These are phyloP conservation scores for Mesorhabditis spiculigera DNA, from an alignment of 2,888 invertebrate genomes.

Conservation along the genomic window DNA sequence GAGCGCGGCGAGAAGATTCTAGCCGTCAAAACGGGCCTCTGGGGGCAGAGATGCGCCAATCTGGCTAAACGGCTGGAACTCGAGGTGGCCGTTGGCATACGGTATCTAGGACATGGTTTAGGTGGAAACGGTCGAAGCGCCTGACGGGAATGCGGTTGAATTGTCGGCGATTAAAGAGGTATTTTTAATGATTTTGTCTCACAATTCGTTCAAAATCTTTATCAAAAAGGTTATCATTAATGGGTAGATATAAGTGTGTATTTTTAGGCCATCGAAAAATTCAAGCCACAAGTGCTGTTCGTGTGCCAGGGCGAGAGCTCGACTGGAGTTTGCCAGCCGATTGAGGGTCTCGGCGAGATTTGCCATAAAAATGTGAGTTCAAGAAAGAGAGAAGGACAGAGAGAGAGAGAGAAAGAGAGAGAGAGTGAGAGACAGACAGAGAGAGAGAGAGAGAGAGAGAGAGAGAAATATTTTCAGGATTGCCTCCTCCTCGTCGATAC, in stretches of 20 bases:
- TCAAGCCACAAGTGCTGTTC: slow-evolving; percentile 72
- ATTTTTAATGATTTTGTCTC: not conserved
- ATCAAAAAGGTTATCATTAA: slow-evolving; percentile 45
- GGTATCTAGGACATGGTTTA: slow-evolving; percentile 12
- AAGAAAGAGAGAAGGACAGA: not conserved
- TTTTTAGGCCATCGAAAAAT: slow-evolving; percentile 53
- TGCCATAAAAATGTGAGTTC: slow-evolving; percentile 68
- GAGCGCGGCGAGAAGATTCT: slow-evolving; percentile 61
- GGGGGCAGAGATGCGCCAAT: slow-evolving; percentile 77
- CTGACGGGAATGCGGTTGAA: slow-evolving; percentile 43
- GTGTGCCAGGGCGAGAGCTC: slow-evolving; percentile 84
- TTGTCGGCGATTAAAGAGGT: slow-evolving; percentile 34
- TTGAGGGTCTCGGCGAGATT: slow-evolving; percentile 75
- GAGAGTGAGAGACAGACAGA: too few relatives aligned
- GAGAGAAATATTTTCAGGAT: slow-evolving; percentile 60
- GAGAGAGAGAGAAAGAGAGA: too few relatives aligned
- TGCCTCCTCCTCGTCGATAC: slow-evolving; percentile 73
- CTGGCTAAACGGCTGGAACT: slow-evolving; percentile 73
- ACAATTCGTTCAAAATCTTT: too few relatives aligned
- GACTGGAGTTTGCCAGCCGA: slow-evolving; percentile 76
- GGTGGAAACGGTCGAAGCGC: slow-evolving; percentile 35
- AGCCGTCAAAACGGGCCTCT: slow-evolving; percentile 75
- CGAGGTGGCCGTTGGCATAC: not conserved
- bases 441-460: not conserved
- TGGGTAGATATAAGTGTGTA: slow-evolving; percentile 63